phyloP scores from a whole-genome alignment of 37 sponge, comb jelly and placozoan genomes.

The Haliclona indistincta region DNA sequence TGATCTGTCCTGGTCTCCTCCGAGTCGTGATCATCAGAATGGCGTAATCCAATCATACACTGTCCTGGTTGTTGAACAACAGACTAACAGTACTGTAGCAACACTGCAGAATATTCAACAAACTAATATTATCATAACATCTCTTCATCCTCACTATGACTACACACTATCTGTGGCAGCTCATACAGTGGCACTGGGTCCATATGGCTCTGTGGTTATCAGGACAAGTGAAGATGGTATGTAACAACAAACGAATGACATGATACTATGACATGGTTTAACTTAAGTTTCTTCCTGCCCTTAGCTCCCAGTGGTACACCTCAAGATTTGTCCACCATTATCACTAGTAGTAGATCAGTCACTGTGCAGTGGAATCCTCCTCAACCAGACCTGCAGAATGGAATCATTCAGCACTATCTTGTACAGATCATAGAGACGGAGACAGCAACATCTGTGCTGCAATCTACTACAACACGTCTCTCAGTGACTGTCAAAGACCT shows the following conservation, averaged over 20 bases:
- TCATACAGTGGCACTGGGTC: slow-evolving; percentile 24
- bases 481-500: no score
- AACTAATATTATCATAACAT: not conserved
- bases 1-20: slow-evolving; percentile 9
- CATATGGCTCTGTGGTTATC: slow-evolving; percentile 16
- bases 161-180: slow-evolving; percentile 34
- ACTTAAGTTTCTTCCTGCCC: not conserved
- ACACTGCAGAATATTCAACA: not conserved
- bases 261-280: not conserved
- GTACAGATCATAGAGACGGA: not conserved
- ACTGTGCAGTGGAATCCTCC: not conserved
- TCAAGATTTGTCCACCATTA: not conserved
- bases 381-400: slow-evolving; percentile 4
- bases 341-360: not conserved
- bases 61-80: slow-evolving; percentile 3
- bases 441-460: not conserved
- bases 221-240: slow-evolving; percentile 41
- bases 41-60: slow-evolving; percentile 20
- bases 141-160: slow-evolving; percentile 52
- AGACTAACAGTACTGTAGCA: not conserved
- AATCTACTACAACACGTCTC: not conserved
- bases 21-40: slow-evolving; percentile 9
- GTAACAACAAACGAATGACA: not conserved
- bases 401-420: not conserved
- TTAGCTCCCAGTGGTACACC: slow-evolving; percentile 25